Evolutionary conservation across 2,888 invertebrate genomes (phyloP).

Genomic region (Acrocera orbiculus): DNA sequence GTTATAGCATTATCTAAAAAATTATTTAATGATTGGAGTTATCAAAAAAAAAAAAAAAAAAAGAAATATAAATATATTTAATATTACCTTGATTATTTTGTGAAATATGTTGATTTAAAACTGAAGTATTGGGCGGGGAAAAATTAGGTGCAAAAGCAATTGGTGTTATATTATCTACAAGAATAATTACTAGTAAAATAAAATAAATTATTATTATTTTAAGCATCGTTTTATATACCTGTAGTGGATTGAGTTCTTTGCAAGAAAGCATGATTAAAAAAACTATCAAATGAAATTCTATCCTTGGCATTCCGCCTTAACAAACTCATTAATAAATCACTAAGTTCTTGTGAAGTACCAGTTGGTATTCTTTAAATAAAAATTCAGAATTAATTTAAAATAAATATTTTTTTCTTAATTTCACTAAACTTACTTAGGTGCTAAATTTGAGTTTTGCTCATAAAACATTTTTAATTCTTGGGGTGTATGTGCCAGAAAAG

Average conservation of each 20-base stretch:
- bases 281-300: constrained; percentile 88
- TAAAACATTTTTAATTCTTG: constrained; percentile 94
- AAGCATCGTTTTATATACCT: too few relatives aligned
- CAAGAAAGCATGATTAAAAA: constrained; percentile 87
- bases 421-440: constrained; percentile 56
- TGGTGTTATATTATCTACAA: constrained; percentile 11
- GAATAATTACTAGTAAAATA: not conserved
- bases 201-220: constrained; percentile 1
- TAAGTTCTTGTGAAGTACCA: constrained; percentile 79
- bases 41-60: constrained; percentile 9
- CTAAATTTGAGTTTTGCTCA: constrained; percentile 81
- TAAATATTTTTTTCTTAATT: constrained; percentile 4
- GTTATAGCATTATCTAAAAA: constrained; percentile 36
- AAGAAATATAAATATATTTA: not conserved
- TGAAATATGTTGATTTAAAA: too few relatives aligned
- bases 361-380: constrained; percentile 61
- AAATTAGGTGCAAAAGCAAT: constrained; percentile 26
- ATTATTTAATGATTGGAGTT: too few relatives aligned
- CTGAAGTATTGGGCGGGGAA: constrained; percentile 30
- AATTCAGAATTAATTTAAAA: not conserved
- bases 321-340: constrained; percentile 69
- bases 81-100: too few relatives aligned
- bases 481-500: constrained; percentile 95
- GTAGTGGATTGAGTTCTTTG: constrained; percentile 43
- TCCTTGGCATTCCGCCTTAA: constrained; percentile 85